phyloP scores from a whole-genome alignment of 1,140 invertebrate genomes.

The Bombyx mori region ASM3026992v2 NC_085134.1:8943001-8943500 shows the following conservation, averaged over 20 bases:
- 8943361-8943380: no score
- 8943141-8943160: constrained; percentile 53
- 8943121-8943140: constrained; percentile 22
- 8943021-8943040: neutral
- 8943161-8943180: constrained; percentile 65
- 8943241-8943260: constrained; percentile 61
- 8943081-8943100: constrained; percentile 45
- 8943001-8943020: neutral
- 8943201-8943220: constrained; percentile 73
- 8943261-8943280: no score
- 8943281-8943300: no score
- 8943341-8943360: no score
- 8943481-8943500: no score
- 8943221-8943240: constrained; percentile 63
- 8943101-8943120: constrained; percentile 41
- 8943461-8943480: no score
- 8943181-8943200: constrained; percentile 56
- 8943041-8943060: neutral
- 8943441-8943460: no score
- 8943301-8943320: no score
- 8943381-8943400: no score
- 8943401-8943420: no score
- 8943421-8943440: no score
- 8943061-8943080: constrained; percentile 24
- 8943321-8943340: no score